Percentiles rank a stretch among this genome's conserved stretches.
phyloP scores from a whole-genome alignment of 2,797 vertebrate species.

The Melanotaenia nigrans region DNA sequence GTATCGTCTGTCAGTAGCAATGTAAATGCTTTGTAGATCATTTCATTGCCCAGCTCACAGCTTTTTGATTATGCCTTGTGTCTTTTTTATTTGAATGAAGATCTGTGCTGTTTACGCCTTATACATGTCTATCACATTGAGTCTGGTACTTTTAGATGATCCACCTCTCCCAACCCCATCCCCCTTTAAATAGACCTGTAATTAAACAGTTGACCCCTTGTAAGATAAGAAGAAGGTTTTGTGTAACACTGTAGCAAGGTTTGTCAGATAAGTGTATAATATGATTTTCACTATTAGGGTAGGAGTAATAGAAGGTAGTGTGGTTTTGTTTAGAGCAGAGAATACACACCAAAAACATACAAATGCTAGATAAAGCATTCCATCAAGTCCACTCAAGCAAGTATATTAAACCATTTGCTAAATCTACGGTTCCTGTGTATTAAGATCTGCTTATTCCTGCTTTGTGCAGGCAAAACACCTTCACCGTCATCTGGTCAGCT shows the following conservation, averaged over 20 bases:
- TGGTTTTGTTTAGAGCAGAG: slow-evolving; percentile 74
- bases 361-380: slow-evolving; percentile 60
- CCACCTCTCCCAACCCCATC: slow-evolving; percentile 37
- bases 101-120: slow-evolving; percentile 80
- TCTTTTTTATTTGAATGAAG: slow-evolving; percentile 63
- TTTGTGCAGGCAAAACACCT: slow-evolving; percentile 81
- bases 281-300: slow-evolving; percentile 71
- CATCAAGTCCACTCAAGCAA: slow-evolving; percentile 65
- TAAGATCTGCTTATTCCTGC: slow-evolving; percentile 92
- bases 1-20: slow-evolving; percentile 82
- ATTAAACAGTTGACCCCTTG: slow-evolving; percentile 71
- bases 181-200: slow-evolving; percentile 75
- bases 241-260: slow-evolving; percentile 81
- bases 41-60: slow-evolving; percentile 70
- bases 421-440: slow-evolving; percentile 76
- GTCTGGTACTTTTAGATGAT: slow-evolving; percentile 72
- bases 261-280: slow-evolving; percentile 76
- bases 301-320: slow-evolving; percentile 63
- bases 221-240: slow-evolving; percentile 81
- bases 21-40: slow-evolving; percentile 83
- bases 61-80: slow-evolving; percentile 67
- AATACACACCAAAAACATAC: slow-evolving; percentile 75
- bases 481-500: slow-evolving; percentile 56
- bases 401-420: slow-evolving; percentile 60
- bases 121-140: slow-evolving; percentile 77